Conservation (phyloP, 2,888 invertebrate species). For the Aricia artaxerxes region DNA sequence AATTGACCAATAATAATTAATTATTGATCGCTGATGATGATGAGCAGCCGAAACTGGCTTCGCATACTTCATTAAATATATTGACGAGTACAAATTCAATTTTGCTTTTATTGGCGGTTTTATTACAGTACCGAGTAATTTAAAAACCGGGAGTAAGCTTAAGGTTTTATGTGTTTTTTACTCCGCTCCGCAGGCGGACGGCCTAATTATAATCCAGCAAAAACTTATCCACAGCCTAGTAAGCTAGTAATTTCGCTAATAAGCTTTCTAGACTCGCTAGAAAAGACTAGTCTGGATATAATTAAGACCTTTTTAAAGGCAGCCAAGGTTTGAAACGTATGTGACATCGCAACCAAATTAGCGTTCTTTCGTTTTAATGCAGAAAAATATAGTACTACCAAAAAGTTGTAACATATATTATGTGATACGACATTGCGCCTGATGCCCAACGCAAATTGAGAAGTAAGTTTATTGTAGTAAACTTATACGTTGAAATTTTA, state of each 20-base stretch:
- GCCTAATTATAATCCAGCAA: slow-evolving; percentile 16
- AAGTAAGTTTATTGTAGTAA: no score
- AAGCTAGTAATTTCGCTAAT: not conserved
- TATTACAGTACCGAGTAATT: not conserved
- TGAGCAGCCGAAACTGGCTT: not conserved
- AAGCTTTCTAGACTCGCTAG: not conserved
- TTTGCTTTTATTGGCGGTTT: slow-evolving; percentile 5
- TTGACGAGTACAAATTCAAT: slow-evolving; percentile 16
- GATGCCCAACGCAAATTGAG: no score
- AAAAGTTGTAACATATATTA: no score
- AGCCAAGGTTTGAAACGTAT: not conserved
- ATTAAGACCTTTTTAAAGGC: not conserved
- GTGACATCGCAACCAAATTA: not conserved
- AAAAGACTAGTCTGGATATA: not conserved
- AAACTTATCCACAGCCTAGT: slow-evolving; percentile 2
- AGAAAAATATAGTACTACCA: no score
- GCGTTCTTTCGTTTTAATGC: not conserved
- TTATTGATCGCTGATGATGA: not conserved
- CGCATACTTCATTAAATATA: not conserved
- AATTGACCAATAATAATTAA: not conserved
- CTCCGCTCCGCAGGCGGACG: slow-evolving; percentile 5
- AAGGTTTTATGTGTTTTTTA: slow-evolving; percentile 9
- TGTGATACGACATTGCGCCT: no score
- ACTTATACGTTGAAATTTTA: no score
- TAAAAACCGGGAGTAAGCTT: not conserved